Evolutionary conservation across 1,140 invertebrate genomes (phyloP).

Genomic region (Gonatopus flavifemur): DNA sequence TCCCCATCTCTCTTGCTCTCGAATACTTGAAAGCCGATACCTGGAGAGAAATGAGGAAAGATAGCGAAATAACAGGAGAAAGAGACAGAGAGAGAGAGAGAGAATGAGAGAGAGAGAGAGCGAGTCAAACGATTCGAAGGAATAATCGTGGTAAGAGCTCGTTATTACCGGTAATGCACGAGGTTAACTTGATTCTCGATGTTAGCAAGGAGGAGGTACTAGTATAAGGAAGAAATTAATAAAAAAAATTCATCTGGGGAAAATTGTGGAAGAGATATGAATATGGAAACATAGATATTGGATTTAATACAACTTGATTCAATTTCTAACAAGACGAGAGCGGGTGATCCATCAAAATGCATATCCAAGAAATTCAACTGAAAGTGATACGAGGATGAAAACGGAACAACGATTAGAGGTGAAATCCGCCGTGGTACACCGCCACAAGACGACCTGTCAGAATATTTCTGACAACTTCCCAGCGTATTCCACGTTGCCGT

Average conservation of each 20-base stretch:
- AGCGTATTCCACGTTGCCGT: too few species aligned
- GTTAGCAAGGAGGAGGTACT: constrained; percentile 16
- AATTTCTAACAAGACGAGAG: too few species aligned
- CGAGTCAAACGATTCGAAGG: constrained; percentile 15
- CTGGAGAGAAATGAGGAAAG: too few species aligned
- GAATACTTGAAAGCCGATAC: too few species aligned
- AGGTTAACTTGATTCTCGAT: constrained; percentile 11
- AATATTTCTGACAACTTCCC: constrained; percentile 28
- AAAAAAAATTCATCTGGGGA: background rate
- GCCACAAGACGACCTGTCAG: constrained; percentile 17
- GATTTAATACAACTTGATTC: too few species aligned
- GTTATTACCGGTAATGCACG: constrained; percentile 28
- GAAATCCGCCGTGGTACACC: background rate
- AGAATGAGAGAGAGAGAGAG: background rate
- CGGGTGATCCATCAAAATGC: too few species aligned
- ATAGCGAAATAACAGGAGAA: background rate
- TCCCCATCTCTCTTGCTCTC: too few species aligned
- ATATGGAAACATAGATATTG: background rate
- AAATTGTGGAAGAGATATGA: background rate
- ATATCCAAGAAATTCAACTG: too few species aligned
- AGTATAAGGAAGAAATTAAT: background rate
- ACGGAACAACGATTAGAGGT: background rate
- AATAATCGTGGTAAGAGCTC: constrained; percentile 15
- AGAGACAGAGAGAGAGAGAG: background rate
- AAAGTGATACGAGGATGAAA: background rate